Base-by-base conservation (phyloP, 2,113 vertebrate species). In the Engystomops pustulosus region DNA sequence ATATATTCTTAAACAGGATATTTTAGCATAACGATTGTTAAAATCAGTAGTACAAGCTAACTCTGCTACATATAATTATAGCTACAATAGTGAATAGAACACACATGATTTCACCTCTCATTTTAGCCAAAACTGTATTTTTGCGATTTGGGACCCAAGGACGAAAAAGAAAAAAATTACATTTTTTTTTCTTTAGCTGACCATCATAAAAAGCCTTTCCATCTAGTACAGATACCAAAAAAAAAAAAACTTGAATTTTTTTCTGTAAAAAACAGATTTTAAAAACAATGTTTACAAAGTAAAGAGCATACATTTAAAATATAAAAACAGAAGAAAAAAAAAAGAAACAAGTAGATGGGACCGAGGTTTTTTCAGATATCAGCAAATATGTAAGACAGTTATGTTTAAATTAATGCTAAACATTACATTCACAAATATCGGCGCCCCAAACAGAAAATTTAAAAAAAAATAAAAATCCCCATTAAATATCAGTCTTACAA, bases 21-120 rank as follows among this genome's bases (percentile, higher is more conserved):
- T 89, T 94, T 94, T 89, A 94, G 93, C 93, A 93, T 91, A 94
- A 91, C 89, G 92, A 92, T 89, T 95, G 93, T 96, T 95, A 94
- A n/a, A 95, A 93, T 96, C 95, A 96, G 95, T 95, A 95, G 95
- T 96, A 95, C 93, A 94, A 93, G 92, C 93, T 95, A 94, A 94
- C 91, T 95, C 93, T 95, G 94, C 90, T 95, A 95, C 96, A 96
- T 86, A 92, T 93, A 36, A 77, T 91, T 90, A 91, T 91, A 95
- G 93, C 94, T 96, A 96, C 93, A 94, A 93, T 92, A 94, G 95
- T 94, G 94, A 95, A 96, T 93, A 93, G 93, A 93, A 95, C 89
- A 90, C 92, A 95, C 93, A 89, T 47, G 96, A 96, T 93, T 92
- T 95, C 94, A 95, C 94, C 91, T 91, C 90, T 93, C 92, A 90